Evolutionary conservation across 1,140 invertebrate species (phyloP).

Genomic region (Rhopalosiphum maidis): DNA sequence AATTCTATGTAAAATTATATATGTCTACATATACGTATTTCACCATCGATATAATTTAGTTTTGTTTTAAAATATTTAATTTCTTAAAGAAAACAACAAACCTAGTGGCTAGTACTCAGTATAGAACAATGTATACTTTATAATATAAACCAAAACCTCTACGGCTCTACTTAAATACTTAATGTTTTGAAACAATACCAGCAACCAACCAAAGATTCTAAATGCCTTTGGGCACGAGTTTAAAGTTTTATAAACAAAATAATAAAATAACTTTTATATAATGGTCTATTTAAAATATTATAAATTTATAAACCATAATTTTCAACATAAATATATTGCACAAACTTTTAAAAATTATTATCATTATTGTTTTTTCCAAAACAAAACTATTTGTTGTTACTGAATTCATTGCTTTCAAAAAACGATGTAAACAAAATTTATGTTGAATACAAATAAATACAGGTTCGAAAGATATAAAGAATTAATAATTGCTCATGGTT

Average conservation of each 20-base stretch:
- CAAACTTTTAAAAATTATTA: background rate
- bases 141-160: background rate
- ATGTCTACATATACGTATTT: background rate
- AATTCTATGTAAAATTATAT: background rate
- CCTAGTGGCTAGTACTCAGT: background rate
- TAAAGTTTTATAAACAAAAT: background rate
- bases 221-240: background rate
- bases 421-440: background rate
- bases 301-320: background rate
- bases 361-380: background rate
- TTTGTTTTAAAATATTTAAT: background rate
- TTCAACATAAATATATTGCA: background rate
- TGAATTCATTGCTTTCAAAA: background rate
- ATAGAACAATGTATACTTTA: background rate
- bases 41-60: background rate
- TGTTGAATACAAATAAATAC: background rate
- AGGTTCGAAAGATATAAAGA: background rate
- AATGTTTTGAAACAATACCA: constrained; percentile 10
- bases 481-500: background rate
- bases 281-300: background rate
- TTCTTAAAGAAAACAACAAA: background rate
- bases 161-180: background rate
- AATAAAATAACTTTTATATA: background rate
- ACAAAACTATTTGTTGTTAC: background rate
- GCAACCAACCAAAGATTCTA: background rate